Evolutionary conservation across 2,797 vertebrate species (phyloP), one percentile per base, ranked within the genome.

Genomic region (Myotis planiceps): DNA sequence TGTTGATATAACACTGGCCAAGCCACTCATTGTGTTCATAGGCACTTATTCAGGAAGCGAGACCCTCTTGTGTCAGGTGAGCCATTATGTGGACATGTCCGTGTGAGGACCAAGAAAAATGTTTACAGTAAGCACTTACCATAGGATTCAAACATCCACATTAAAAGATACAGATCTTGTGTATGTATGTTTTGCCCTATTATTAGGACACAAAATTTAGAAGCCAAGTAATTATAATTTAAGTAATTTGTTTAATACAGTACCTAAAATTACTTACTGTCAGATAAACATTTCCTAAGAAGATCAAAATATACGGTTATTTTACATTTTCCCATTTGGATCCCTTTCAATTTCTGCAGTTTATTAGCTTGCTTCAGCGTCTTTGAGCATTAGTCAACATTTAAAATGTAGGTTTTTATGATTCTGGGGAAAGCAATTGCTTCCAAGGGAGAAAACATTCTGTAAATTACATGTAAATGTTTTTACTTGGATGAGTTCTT

Each of bases 391-490:
- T 97, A 98, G 92, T 98, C 97, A 98, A 97, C 94, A 97, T 97
- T 97, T 97, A 97, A 96, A 98, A 96, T 96, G 96, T 97, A 94
- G 95, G 85, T 93, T 97, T 97, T 97, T 97, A 97, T 97, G 96
- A 96, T 96, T 85, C 96, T 71, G 86, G 96, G 63, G 37, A 81
- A 96, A 97, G 95, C 88, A 94, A 97, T 98, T 97, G 95, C 97
- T 98, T 97, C 97, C 92, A 82, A 97, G 97, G 96, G 97, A 98
- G 96, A 97, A 97, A 97, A 96, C 97, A 97, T 97, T 97, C 94
- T 98, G 96, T 97, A 97, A 97, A 98, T 97, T 98, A 97, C 96
- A 98, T 96, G 97, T 98, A 97, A 98, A 97, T 97, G 97, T 97
- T 98, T 97, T 98, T 97, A 97, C 97, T 98, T 97, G 94, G 94